These are phyloP conservation scores for Otus sunia DNA, from an alignment of 2,113 vertebrate genomes.

Conservation along the genomic window DNA sequence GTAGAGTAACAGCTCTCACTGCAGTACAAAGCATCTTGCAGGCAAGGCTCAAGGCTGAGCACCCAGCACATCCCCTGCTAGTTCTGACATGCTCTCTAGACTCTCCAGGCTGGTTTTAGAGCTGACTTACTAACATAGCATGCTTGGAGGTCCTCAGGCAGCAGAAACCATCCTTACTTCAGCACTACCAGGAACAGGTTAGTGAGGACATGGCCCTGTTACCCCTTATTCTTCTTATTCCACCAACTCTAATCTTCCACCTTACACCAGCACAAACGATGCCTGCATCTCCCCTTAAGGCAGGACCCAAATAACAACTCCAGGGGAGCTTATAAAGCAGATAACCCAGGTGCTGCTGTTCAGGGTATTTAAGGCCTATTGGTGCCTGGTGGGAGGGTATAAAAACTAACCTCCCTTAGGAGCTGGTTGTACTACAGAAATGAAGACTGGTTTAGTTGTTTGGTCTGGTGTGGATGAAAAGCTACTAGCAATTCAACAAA, in stretches of 20 bases:
- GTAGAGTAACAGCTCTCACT: not conserved
- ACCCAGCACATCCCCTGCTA: not conserved
- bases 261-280: accelerated
- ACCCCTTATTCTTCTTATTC: too few relatives aligned
- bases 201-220: not conserved
- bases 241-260: not conserved
- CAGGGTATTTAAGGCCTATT: not conserved
- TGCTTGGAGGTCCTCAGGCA: not conserved
- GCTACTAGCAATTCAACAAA: not conserved
- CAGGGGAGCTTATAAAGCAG: accelerated
- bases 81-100: not conserved
- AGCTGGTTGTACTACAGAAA: not conserved
- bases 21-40: not conserved
- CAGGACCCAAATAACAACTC: not conserved
- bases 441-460: not conserved
- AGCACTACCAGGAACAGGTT: accelerated
- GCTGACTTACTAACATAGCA: not conserved
- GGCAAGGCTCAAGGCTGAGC: not conserved
- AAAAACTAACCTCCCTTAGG: not conserved
- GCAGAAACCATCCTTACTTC: not conserved
- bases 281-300: too few relatives aligned
- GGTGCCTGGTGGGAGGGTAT: not conserved
- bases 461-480: not conserved
- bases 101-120: not conserved
- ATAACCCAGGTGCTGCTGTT: not conserved